Evolutionary conservation across 2,113 vertebrate genomes (phyloP), one percentile per base, ranked within the genome.

Genomic region (Odontesthes bonariensis): DNA sequence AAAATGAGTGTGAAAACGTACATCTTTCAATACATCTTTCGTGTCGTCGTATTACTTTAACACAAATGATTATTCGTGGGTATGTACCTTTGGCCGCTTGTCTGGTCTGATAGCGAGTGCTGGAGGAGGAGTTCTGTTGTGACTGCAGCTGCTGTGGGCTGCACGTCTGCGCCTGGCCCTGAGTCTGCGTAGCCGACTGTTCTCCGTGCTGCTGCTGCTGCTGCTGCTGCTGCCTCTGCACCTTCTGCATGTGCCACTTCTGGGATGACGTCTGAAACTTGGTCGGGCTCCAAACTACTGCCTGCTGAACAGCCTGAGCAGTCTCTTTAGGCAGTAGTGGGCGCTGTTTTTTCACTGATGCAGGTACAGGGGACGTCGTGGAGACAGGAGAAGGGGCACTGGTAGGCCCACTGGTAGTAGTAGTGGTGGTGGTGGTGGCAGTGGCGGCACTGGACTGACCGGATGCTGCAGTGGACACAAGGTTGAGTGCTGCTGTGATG

Each of bases 161-260:
- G 64, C 69, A 86, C 38, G 93, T 85, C 60, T 92, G 94, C 67
- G 0, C 84, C 67, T 61, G 87, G 55, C 55, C 53, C 40, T 94
- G 94, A 42, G 93, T 83, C 66, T 92, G 94, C 68, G 0, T 76
- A 19, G 81, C 23, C 0, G 87, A 66, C 73, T 92, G 95, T 67
- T 91, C 92, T 31, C 83, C 87, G 3, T 91, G 82, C 82, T 95
- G 95, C 8, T 64, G 72, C 79, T 96, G 96, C 83, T 96, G 96
- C 4, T 63, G 60, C 83, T 38, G 35, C 35, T 96, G 97, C 83
- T 96, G 97, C 4, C 95, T 94, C 88, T 97, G 97, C 56, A 97
- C 95, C 91, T 98, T 98, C 94, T 98, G 96, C 95, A 96, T 95
- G 75, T 99, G 96, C 96, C 96, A 98, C 91, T 99, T 99, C 93